These are phyloP conservation scores for Unio delphinus DNA, from an alignment of 2,888 invertebrate species.

Conservation along the genomic window DNA sequence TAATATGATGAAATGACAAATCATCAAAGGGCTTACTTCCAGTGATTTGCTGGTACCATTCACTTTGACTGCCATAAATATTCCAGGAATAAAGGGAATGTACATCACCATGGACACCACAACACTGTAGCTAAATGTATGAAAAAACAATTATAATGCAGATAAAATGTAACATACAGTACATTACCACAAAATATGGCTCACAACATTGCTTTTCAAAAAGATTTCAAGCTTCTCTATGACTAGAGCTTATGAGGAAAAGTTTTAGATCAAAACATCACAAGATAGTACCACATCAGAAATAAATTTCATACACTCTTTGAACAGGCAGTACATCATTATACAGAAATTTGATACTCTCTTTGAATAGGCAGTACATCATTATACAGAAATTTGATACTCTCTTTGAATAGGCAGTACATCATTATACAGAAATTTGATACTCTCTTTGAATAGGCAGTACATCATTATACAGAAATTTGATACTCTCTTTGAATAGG, in stretches of 20 bases:
- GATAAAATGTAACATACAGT: too few species aligned
- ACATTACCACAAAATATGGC: too few species aligned
- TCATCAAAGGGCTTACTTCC: constrained; percentile 39
- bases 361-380: background rate
- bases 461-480: too few species aligned
- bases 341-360: background rate
- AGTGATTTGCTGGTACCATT: constrained; percentile 36
- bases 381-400: too few species aligned
- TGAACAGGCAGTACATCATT: background rate
- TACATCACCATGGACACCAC: constrained; percentile 51
- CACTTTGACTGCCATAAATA: constrained; percentile 42
- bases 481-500: background rate
- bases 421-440: too few species aligned
- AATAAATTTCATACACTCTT: background rate
- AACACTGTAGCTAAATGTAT: constrained; percentile 53
- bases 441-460: background rate
- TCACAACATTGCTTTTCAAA: too few species aligned
- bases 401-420: background rate
- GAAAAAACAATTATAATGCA: too few species aligned
- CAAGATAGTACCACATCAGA: too few species aligned
- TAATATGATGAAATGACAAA: background rate
- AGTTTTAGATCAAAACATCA: too few species aligned
- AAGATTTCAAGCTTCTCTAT: too few species aligned
- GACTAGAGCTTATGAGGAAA: too few species aligned
- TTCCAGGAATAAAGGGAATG: constrained; percentile 52